Base-by-base conservation (phyloP, 1,140 invertebrate species). In the Sesamia nonagrioides region DNA sequence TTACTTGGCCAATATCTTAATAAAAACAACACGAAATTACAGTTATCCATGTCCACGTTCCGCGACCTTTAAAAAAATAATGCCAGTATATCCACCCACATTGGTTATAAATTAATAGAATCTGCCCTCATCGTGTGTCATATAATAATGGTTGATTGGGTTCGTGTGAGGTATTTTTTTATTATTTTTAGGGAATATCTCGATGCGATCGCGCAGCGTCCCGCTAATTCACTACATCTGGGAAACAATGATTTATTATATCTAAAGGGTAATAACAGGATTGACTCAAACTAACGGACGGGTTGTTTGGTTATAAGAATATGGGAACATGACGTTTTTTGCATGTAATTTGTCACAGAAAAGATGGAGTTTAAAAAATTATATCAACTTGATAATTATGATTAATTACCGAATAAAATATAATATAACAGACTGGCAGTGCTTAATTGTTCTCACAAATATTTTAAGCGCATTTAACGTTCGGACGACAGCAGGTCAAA, bases 61-160 rank as follows among this genome's bases (percentile, higher is more conserved):
- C 79, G 88, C 85, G 85, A 88, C 78, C 84, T 76, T 75, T 83
- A 86, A 91, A 92, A 92, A 92, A 92, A 90, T 93, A 92, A 94
- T 94, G 86, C 90, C 89, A 89, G 88, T 87, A 75, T 94, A 92
- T 91, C 92, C 93, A 93, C 92, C 93, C 93, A 93, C 93, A 94
- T 94, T 88, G 92, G 91, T 86, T 94, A 93, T 94, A 94, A 94
- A 94, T 94, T 94, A 94, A 94, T 94, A 94, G 92, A 92, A 88
- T 88, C 85, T 93, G 88, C 93, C 93, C 93, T 88, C 87, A 93
- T 94, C 86, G 60, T 80, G 82, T 92, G 90, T 91, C 89, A 81
- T 93, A 91, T 93, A 93, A 94, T 92, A 89, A 93, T 89, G 84
- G 83, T 91, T 89, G 88, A 92, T 92, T 92, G 89, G 89, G 85